phyloP scores from a whole-genome alignment of 2,113 vertebrate species.

The Myotis lucifugus region DNA sequence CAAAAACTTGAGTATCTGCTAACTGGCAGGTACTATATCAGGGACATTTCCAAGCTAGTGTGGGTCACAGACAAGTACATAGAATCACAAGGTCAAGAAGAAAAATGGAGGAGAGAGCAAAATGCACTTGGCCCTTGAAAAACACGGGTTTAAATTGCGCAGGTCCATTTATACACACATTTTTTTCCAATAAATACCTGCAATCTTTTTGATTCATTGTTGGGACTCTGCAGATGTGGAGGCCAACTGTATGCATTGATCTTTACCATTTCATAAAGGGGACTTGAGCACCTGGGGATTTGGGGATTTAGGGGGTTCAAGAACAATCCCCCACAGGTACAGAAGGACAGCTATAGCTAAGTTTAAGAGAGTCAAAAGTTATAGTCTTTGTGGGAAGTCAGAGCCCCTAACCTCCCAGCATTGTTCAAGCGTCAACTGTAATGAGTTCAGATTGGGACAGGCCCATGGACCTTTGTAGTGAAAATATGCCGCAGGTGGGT shows the following conservation, averaged over 20 bases:
- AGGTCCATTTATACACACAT: not conserved
- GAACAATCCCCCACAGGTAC: not conserved
- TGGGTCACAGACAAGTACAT: not conserved
- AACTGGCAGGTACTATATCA: not conserved
- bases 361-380: not conserved
- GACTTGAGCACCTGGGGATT: too few relatives aligned
- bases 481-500: not conserved
- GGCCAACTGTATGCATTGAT: too few relatives aligned
- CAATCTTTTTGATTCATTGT: too few relatives aligned
- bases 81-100: not conserved
- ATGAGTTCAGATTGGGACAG: not conserved
- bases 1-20: slow-evolving; percentile 10
- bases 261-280: not conserved
- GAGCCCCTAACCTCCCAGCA: not conserved
- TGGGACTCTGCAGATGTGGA: not conserved
- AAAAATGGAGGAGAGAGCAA: not conserved
- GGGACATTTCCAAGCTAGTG: not conserved
- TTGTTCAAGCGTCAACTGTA: not conserved
- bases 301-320: not conserved
- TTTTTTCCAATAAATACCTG: not conserved
- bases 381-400: not conserved
- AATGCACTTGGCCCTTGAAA: not conserved
- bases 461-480: not conserved
- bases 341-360: not conserved
- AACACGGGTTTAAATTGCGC: too few relatives aligned